Conservation (phyloP, 2,113 vertebrate species). For the Triplophysa rosa region DNA sequence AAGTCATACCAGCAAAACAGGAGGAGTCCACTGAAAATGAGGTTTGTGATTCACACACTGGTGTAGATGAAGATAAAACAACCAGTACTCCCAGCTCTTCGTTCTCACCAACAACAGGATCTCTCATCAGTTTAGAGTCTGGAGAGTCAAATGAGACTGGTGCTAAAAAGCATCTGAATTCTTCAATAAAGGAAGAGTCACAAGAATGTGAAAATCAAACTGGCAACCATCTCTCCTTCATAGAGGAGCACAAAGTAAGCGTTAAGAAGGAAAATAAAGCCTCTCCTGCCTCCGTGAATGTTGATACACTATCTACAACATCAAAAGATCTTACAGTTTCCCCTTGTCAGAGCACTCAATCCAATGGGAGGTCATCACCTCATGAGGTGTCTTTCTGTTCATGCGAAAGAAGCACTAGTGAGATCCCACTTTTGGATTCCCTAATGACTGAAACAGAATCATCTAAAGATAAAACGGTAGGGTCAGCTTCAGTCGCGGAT, state of each 20-base stretch:
- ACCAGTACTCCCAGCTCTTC: slow-evolving; percentile 50
- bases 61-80: slow-evolving; percentile 57
- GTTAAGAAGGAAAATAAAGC: slow-evolving; percentile 24
- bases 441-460: slow-evolving; percentile 6
- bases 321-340: slow-evolving; percentile 37
- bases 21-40: slow-evolving; percentile 65
- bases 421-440: not conserved
- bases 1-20: slow-evolving; percentile 86
- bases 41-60: slow-evolving; percentile 36
- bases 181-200: slow-evolving; percentile 66
- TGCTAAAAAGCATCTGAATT: slow-evolving; percentile 52
- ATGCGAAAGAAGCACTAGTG: not conserved
- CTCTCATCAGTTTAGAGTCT: slow-evolving; percentile 41
- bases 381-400: slow-evolving; percentile 15
- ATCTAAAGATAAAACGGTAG: not conserved
- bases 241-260: slow-evolving; percentile 31
- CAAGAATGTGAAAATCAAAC: slow-evolving; percentile 67
- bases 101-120: slow-evolving; percentile 56
- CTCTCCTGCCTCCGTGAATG: slow-evolving; percentile 11
- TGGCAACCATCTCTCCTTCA: slow-evolving; percentile 19
- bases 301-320: not conserved
- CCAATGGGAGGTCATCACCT: slow-evolving; percentile 20
- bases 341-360: not conserved
- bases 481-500: slow-evolving; percentile 2
- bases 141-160: slow-evolving; percentile 35